Evolutionary conservation across 2,888 invertebrate species (phyloP).

Genomic region (Pterostichus madidus): DNA sequence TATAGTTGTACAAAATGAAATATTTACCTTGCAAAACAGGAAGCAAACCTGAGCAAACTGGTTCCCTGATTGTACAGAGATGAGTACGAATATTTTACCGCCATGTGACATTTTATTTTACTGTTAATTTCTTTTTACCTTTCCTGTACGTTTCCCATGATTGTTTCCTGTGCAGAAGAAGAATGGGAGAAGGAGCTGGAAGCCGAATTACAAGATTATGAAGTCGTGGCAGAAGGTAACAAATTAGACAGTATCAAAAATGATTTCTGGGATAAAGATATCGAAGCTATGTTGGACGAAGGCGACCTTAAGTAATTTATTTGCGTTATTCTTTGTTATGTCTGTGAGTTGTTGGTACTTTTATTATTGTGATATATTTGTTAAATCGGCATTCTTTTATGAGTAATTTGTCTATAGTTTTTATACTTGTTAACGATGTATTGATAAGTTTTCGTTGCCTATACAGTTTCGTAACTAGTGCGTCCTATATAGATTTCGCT

Average conservation of each 20-base stretch:
- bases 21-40: slow-evolving; percentile 63
- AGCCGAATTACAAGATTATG: slow-evolving; percentile 96
- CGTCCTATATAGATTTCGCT: slow-evolving; percentile 21
- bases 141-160: slow-evolving; percentile 70
- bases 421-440: slow-evolving; percentile 33
- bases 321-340: slow-evolving; percentile 24
- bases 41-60: slow-evolving; percentile 66
- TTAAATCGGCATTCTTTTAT: slow-evolving; percentile 30
- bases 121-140: slow-evolving; percentile 72
- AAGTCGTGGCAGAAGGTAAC: slow-evolving; percentile 85
- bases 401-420: slow-evolving; percentile 19
- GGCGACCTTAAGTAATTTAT: slow-evolving; percentile 74
- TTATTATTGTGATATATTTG: slow-evolving; percentile 48
- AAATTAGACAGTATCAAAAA: slow-evolving; percentile 77
- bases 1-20: slow-evolving; percentile 57
- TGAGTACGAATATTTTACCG: slow-evolving; percentile 60
- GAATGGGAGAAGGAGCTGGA: slow-evolving; percentile 98
- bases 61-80: slow-evolving; percentile 56
- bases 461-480: slow-evolving; percentile 42
- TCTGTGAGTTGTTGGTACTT: slow-evolving; percentile 28
- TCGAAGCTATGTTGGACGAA: slow-evolving; percentile 75
- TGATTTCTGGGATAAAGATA: slow-evolving; percentile 76
- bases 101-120: slow-evolving; percentile 70
- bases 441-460: slow-evolving; percentile 39
- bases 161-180: slow-evolving; percentile 79